These are phyloP conservation scores for Rhinoderma darwinii DNA, from an alignment of 2,113 vertebrate species.

Conservation along the genomic window DNA sequence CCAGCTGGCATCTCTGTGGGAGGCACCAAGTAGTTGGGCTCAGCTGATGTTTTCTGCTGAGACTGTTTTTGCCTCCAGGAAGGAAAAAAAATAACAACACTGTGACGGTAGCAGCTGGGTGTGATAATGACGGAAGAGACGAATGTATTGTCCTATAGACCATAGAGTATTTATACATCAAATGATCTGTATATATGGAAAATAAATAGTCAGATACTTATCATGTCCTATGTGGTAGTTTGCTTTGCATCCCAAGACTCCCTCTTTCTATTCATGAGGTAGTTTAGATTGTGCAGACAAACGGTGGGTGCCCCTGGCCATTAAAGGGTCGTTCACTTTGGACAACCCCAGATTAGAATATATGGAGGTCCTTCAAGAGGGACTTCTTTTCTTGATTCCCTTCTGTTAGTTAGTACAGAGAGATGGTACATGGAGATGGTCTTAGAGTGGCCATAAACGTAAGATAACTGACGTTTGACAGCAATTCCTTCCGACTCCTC, in stretches of 20 bases:
- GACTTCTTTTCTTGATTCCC: too few relatives aligned
- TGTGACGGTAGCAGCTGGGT: neutral
- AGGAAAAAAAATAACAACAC: neutral
- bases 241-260: neutral
- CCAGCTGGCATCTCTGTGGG: constrained; percentile 2
- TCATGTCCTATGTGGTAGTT: neutral
- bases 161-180: too few relatives aligned
- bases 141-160: neutral
- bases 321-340: neutral
- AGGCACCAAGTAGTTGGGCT: neutral
- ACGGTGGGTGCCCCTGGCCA: neutral
- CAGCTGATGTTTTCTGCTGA: neutral
- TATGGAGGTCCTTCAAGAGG: too few relatives aligned
- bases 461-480: too few relatives aligned
- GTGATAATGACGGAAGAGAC: neutral
- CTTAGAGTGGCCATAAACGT: too few relatives aligned
- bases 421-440: too few relatives aligned
- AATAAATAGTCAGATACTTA: neutral
- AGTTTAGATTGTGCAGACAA: neutral
- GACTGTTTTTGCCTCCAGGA: neutral
- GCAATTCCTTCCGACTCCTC: too few relatives aligned
- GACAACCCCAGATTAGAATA: neutral
- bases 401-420: too few relatives aligned
- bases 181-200: too few relatives aligned
- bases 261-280: neutral